Base-by-base conservation (phyloP, 1,140 invertebrate species). In the Holcopasites calliopsidis region DNA sequence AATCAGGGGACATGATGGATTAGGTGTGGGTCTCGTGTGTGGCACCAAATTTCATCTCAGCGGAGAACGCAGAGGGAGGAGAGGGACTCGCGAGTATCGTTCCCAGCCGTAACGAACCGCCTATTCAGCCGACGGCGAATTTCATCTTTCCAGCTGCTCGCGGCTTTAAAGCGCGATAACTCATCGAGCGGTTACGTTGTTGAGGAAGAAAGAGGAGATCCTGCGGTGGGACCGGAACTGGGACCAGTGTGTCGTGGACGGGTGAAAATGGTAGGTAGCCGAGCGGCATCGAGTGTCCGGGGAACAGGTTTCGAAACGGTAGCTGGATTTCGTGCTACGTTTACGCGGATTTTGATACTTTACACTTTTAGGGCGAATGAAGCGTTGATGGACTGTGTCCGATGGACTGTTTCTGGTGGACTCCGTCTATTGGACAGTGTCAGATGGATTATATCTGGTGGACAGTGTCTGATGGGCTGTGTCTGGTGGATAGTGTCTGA, bases 81-180 rank as follows among this genome's bases (percentile, higher is more conserved):
- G 7, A 21, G 13, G 13, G 16, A 31, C 4, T 4, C 31, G 21
- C 7, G 44, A 44, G 60, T 62, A 62, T 62, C 60, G 60, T 62
- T 42, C 60, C 4, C 4, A 3, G 1, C 5, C 38, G 57, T 54
- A 54, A 55, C 35, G 55, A 58, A 49, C 68, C 54, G 68, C 21
- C 68, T 58, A 60, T 70, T 70, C 68, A 60, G n/a, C 54, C 68
- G 40, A 47, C 68, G 68, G 66, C 66, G 23, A 69, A 44, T 44
- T 69, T 69, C 52, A 44, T 44, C 35, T 54, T 52, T 68, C 35
- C 13, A 13, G 40, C 13, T 44, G 26, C 28, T 42, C 38, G 66
- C 28, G 40, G 40, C 26, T 69, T 57, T 69, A 69, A 57, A 31
- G 31, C 54, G 68, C 54, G 68, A 70, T 70, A 47, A 70, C 40